A percentile compares a stretch with the other conserved stretches of the same genome.
Evolutionary conservation across 2,113 vertebrate species (phyloP).

Genomic region (Sterrhoptilus dennistouni): DNA sequence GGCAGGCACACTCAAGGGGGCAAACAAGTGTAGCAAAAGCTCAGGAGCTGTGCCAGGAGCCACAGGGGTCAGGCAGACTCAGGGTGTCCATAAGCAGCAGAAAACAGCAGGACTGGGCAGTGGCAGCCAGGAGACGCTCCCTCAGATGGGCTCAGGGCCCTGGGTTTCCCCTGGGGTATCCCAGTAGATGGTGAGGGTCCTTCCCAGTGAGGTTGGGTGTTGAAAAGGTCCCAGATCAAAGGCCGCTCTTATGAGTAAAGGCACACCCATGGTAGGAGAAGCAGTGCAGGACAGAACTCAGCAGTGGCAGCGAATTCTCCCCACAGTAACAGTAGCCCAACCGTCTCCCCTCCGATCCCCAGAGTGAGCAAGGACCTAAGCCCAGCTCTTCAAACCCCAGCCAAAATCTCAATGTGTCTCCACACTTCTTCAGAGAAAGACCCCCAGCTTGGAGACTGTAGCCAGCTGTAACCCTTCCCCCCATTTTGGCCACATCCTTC

Average conservation of each 20-base stretch:
- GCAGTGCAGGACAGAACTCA: background rate
- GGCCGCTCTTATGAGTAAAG: background rate
- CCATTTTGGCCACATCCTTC: too few relatives aligned
- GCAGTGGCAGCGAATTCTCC: background rate
- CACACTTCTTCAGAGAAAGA: background rate
- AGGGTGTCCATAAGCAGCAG: rapidly evolving
- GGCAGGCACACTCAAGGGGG: background rate
- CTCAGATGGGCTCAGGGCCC: rapidly evolving
- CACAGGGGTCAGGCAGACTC: rapidly evolving
- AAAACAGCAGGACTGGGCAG: background rate
- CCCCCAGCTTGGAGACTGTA: background rate
- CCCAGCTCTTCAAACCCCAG: background rate
- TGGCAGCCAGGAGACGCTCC: rapidly evolving
- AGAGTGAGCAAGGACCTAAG: background rate
- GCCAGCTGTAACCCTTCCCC: background rate
- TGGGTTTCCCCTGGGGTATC: background rate
- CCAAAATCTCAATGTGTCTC: background rate
- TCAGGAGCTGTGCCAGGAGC: background rate
- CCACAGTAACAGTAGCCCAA: background rate
- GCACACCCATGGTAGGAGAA: background rate
- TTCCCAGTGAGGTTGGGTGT: rapidly evolving
- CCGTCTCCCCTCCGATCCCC: rapidly evolving
- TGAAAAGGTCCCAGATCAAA: background rate
- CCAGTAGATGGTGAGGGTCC: background rate
- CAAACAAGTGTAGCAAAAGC: background rate